Base-by-base conservation (phyloP, 2,888 invertebrate genomes). In the Volucella zonaria region DNA sequence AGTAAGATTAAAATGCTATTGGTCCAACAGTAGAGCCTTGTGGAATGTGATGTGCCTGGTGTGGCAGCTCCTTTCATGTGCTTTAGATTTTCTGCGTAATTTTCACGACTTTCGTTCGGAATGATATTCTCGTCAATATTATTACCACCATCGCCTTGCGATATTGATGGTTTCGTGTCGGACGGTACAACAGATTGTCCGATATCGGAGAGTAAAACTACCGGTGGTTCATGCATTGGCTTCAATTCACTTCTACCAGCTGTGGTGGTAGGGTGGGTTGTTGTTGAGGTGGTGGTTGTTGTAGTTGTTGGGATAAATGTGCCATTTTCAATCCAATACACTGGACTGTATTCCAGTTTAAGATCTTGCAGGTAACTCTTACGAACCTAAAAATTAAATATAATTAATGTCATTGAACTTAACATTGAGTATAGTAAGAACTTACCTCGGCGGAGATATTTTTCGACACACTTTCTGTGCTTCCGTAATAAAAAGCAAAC, bases 261-360 rank as follows among this genome's bases (percentile, higher is more conserved):
- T 62, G 93, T 93, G 6, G 93, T 93, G 11, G 93, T 90, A 71
- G 92, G 92, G 45, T 93, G 93, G 8, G 94, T 94, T 2, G 93
- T 94, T 8, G 93, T 93, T 12, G 94, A 94, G 2, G 95, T 94
- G 4, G 94, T 94, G 6, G 94, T 94, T 0, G 94, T 94, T 0
- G 94, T 94, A 1, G 93, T 96, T 11, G 96, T 96, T 1, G 97
- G 97, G 18, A 97, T 96, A 51, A 95, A 91, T 14, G 94, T 95
- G 87, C 95, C 94, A 90, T 97, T 97, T 67, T 93, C 93, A 56
- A 96, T 91, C 92, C 94, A 97, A 90, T 96, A 97, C 61, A 95
- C 93, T 40, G 95, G 95, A n/a, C 96, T 95, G 87, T 95, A 95
- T 87, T 95, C 94, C 8, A 95, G 94, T 87, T 93, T 93, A 0